A percentile compares a stretch with the other conserved stretches of the same genome.
These are phyloP conservation scores for Trichonephila inaurata DNA, from an alignment of 1,140 invertebrate genomes.

Conservation along the genomic window DNA sequence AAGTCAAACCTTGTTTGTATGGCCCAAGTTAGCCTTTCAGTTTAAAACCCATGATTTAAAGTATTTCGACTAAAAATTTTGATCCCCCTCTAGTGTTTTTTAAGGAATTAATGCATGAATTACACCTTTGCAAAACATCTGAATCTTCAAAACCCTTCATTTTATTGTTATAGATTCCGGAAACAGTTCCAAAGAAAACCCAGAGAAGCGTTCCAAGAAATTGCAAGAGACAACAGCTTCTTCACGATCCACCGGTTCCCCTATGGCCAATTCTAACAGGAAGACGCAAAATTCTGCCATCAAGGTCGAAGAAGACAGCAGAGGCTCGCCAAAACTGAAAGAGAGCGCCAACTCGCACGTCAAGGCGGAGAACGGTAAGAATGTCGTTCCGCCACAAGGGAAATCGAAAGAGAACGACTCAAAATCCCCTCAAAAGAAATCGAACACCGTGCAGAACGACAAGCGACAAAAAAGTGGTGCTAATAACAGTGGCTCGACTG, in stretches of 20 bases:
- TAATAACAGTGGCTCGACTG: background rate
- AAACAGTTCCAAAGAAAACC: conserved; percentile 41
- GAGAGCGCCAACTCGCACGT: background rate
- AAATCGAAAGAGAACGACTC: conserved; percentile 67
- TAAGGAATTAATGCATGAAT: too few species aligned
- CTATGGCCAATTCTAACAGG: background rate
- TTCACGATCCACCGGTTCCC: background rate
- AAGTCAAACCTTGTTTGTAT: too few species aligned
- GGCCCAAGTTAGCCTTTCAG: too few species aligned
- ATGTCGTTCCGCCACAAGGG: background rate
- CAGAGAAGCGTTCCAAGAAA: conserved; percentile 64
- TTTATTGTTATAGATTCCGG: background rate
- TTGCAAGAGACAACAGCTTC: conserved; percentile 4
- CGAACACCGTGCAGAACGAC: background rate
- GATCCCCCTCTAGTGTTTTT: too few species aligned
- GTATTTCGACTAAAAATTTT: too few species aligned
- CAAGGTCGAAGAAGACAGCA: conserved; percentile 54
- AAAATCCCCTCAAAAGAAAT: conserved; percentile 45
- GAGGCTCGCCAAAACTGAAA: conserved; percentile 55
- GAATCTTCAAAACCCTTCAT: too few species aligned
- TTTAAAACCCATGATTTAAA: too few species aligned
- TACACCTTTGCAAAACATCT: too few species aligned
- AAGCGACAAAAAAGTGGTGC: conserved; percentile 29
- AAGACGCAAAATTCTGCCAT: background rate
- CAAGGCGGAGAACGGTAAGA: background rate